A percentile compares a stretch with the other conserved stretches of the same genome.
Evolutionary conservation across 1,140 invertebrate genomes (phyloP).

Genomic region (Eciton burchellii): DNA sequence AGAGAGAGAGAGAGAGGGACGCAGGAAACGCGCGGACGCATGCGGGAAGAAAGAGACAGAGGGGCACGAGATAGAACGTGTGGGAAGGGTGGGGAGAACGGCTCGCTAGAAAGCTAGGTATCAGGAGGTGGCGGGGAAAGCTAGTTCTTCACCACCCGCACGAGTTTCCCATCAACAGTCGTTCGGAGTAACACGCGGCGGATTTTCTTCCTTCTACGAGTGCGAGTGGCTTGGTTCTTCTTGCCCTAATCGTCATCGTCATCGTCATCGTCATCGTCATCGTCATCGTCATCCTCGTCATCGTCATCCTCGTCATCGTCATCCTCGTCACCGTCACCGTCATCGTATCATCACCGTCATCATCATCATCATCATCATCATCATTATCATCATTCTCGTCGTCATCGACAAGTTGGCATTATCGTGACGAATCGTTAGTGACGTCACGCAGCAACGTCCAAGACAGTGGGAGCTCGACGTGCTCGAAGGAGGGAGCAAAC

Average conservation of each 20-base stretch:
- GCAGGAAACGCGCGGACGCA: slow-evolving; percentile 49
- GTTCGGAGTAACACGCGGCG: slow-evolving; percentile 39
- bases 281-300: background rate
- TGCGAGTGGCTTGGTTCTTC: slow-evolving; percentile 15
- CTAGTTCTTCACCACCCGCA: slow-evolving; percentile 67
- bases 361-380: background rate
- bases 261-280: background rate
- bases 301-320: no score
- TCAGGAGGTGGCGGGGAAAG: slow-evolving; percentile 53
- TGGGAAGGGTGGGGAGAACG: slow-evolving; percentile 50
- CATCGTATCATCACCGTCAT: no score
- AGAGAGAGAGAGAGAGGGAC: slow-evolving; percentile 39
- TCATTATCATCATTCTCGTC: background rate
- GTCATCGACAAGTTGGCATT: slow-evolving; percentile 10
- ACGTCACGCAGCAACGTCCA: background rate
- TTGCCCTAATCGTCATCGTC: background rate
- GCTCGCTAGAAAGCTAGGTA: slow-evolving; percentile 60
- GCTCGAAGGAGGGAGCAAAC: slow-evolving; percentile 49
- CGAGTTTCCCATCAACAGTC: slow-evolving; percentile 63
- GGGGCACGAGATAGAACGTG: slow-evolving; percentile 1
- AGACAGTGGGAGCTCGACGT: slow-evolving; percentile 43
- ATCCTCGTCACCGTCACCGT: no score
- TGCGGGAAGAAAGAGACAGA: slow-evolving; percentile 50
- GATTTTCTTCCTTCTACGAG: slow-evolving; percentile 51
- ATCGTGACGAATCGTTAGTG: slow-evolving; percentile 40